Base-by-base conservation (phyloP, 2,888 invertebrate species). In the Rhynchonema sp. region DNA sequence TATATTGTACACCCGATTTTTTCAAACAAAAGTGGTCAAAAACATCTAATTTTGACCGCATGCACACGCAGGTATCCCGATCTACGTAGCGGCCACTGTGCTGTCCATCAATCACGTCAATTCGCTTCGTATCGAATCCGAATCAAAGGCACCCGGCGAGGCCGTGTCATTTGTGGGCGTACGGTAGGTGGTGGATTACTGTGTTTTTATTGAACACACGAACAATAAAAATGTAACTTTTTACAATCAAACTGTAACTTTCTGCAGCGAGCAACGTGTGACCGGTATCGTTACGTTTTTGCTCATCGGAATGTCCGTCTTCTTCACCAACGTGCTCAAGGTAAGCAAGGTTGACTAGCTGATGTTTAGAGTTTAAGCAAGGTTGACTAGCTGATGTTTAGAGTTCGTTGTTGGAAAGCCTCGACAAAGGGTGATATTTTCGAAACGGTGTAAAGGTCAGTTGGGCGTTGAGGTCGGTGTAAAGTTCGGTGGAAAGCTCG, bases 71-170 rank as follows among this genome's bases (percentile, higher is more conserved):
- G 54, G 56, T 13, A 46, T 96, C 58, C 94, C 94, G 0, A 76
- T 76, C 70, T 78, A 78, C 66, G 77, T 96, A 38, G 96, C 96
- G 20, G 96, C 94, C 1, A 96, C 96, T 0, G 96, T 96, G 1
- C 78, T 96, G 46, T 90, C 94, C 64, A 90, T 98, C 67, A 94
- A 92, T 72, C 96, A 96, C 73, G 94, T 96, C 1, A 90, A 92
- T 76, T 90, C 91, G 0, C 78, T 96, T 67, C 90, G 89, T 77
- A 79, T 88, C 65, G 92, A 96, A 75, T 91, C 91, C 0, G 89
- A 92, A 76, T 88, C 89, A 74, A 87, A 91, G 13, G 94, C 94
- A 1, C 96, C 96, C 0, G 94, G 96, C 62, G 96, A 98, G 74
- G 88, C 88, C 68, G 91, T 94, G 0, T 88, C 86, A 73, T 94